Conservation (phyloP, 2,888 invertebrate species). For the Nowickia ferox region DNA sequence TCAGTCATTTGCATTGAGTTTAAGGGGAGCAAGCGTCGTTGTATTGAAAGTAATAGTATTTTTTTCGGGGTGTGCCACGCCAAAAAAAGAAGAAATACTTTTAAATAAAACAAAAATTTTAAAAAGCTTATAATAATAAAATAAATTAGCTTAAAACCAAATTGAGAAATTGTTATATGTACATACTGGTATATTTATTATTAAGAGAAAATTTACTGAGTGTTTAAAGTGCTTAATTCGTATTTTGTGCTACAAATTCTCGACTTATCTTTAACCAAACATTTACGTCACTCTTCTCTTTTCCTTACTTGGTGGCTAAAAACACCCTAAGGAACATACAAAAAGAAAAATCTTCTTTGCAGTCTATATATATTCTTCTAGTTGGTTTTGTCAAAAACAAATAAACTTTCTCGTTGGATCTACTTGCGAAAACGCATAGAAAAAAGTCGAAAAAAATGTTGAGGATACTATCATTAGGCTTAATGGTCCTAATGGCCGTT, state of each 20-base stretch:
- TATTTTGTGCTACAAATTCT: conserved; percentile 26
- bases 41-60: conserved; percentile 65
- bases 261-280: conserved; percentile 15
- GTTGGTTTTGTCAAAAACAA: conserved; percentile 4
- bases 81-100: conserved; percentile 48
- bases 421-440: conserved; percentile 6
- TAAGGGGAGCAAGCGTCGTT: conserved; percentile 65
- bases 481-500: conserved; percentile 68
- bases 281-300: conserved; percentile 68
- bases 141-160: conserved; percentile 16
- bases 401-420: conserved; percentile 40
- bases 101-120: conserved; percentile 37
- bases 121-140: conserved; percentile 1
- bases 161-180: conserved; percentile 2
- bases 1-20: conserved; percentile 21
- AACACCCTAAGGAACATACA: conserved; percentile 26
- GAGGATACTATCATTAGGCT: conserved; percentile 69
- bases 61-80: conserved; percentile 71
- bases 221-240: conserved; percentile 38
- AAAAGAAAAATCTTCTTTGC: conserved; percentile 38
- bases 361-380: conserved; percentile 25
- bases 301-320: conserved; percentile 24
- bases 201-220: conserved; percentile 19
- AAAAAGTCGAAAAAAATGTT: conserved; percentile 56
- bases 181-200: neutral